phyloP scores from a whole-genome alignment of 2,888 invertebrate species.

The Mesodorylaimus sp. region DNA sequence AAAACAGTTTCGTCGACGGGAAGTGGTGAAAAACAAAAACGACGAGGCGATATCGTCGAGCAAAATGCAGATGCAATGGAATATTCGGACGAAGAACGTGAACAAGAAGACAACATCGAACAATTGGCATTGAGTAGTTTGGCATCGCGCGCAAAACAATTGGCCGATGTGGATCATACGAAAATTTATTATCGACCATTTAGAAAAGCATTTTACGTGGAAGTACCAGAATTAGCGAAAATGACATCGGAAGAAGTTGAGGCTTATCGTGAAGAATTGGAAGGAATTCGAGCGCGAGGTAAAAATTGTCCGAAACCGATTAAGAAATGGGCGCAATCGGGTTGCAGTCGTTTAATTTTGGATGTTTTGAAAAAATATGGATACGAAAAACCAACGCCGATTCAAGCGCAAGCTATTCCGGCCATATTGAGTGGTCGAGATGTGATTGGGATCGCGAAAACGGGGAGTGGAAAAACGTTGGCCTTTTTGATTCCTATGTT shows the following conservation, averaged over 20 bases:
- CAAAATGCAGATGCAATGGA: conserved; percentile 91
- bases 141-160: conserved; percentile 26
- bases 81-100: conserved; percentile 40
- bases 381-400: conserved; percentile 94
- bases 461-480: conserved; percentile 92
- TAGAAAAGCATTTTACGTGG: conserved; percentile 87
- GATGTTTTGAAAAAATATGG: conserved; percentile 63
- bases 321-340: conserved; percentile 92
- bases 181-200: conserved; percentile 47
- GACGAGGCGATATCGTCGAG: conserved; percentile 93
- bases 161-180: conserved; percentile 73
- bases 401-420: conserved; percentile 84
- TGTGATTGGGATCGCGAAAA: conserved; percentile 95
- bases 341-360: conserved; percentile 81
- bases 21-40: not conserved
- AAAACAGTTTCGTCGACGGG: too few species aligned
- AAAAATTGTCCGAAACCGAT: conserved; percentile 87
- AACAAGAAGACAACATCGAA: conserved; percentile 83
- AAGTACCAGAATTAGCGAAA: conserved; percentile 75
- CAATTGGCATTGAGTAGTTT: conserved; percentile 53
- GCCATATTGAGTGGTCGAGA: conserved; percentile 80
- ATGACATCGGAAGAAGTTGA: conserved; percentile 57
- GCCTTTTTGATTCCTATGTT: conserved; percentile 97
- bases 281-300: conserved; percentile 85
- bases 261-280: conserved; percentile 48